Percentiles rank a stretch among this genome's conserved stretches.
phyloP scores from a whole-genome alignment of 2,113 vertebrate species.

The Nannospalax galili region DNA sequence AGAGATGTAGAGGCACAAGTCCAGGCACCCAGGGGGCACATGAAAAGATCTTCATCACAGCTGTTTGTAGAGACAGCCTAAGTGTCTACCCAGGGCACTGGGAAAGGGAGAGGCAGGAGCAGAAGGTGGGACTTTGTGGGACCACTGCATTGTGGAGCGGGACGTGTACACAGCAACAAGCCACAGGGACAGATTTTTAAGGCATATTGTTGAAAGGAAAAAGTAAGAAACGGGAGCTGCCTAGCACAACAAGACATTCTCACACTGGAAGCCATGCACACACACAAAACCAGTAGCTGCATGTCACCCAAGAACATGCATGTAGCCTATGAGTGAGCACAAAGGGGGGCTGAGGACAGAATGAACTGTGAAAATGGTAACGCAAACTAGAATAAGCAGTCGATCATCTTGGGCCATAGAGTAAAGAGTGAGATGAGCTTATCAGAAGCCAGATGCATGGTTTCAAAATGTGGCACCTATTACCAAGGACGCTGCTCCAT shows the following conservation, averaged over 20 bases:
- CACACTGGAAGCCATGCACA: background rate
- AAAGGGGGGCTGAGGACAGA: fast-evolving
- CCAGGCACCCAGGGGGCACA: background rate
- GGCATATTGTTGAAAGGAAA: constrained; percentile 63
- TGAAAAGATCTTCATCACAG: background rate
- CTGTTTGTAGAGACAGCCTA: fast-evolving
- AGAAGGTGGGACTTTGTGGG: fast-evolving
- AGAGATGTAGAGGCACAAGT: background rate
- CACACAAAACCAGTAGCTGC: background rate
- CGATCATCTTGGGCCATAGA: fast-evolving
- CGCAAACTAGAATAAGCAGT: fast-evolving
- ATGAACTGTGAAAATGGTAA: fast-evolving
- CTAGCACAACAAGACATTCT: constrained; percentile 28
- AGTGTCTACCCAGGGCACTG: fast-evolving
- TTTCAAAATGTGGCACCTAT: fast-evolving
- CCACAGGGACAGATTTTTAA: background rate
- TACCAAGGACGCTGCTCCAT: fast-evolving
- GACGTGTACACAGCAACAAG: fast-evolving
- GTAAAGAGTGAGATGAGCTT: fast-evolving
- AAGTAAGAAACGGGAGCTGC: constrained; percentile 35
- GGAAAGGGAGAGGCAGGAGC: fast-evolving
- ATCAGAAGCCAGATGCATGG: background rate
- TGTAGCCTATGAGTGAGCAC: background rate
- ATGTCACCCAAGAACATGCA: fast-evolving
- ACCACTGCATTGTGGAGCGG: fast-evolving